Evolutionary conservation across 2,113 vertebrate genomes (phyloP).

Genomic region (Boleophthalmus pectinirostris): DNA sequence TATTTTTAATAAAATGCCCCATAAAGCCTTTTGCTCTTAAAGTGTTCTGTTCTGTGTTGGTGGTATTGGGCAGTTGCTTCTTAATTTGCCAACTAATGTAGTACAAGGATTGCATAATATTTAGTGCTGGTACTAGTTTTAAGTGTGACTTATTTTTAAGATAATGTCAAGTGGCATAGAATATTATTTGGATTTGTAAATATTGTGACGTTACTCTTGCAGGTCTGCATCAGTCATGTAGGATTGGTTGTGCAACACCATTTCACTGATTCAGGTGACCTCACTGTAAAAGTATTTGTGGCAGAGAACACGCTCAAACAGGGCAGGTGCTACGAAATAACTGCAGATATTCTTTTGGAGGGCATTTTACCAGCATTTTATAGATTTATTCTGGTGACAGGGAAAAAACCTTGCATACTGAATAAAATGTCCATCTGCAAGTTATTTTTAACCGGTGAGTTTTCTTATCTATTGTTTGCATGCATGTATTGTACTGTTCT

Average conservation of each 20-base stretch:
- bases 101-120: not conserved
- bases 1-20: conserved; percentile 7
- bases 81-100: not conserved
- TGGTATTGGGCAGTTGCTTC: too few species aligned
- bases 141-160: not conserved
- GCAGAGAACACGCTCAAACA: conserved; percentile 47
- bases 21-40: not conserved
- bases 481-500: not conserved
- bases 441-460: conserved; percentile 58
- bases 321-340: conserved; percentile 62
- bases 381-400: conserved; percentile 25
- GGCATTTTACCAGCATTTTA: conserved; percentile 23
- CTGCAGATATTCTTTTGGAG: conserved; percentile 28
- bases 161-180: not conserved
- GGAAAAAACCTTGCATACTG: conserved; percentile 7
- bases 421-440: conserved; percentile 34
- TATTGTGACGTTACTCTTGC: not conserved
- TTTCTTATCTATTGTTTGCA: not conserved
- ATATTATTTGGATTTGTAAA: not conserved
- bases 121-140: not conserved
- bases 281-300: conserved; percentile 75
- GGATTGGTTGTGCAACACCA: conserved; percentile 14
- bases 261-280: conserved; percentile 60
- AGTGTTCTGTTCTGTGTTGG: too few species aligned
- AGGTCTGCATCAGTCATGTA: not conserved